Base-by-base conservation (phyloP, 2,113 vertebrate species). In the Ursus arctos region DNA sequence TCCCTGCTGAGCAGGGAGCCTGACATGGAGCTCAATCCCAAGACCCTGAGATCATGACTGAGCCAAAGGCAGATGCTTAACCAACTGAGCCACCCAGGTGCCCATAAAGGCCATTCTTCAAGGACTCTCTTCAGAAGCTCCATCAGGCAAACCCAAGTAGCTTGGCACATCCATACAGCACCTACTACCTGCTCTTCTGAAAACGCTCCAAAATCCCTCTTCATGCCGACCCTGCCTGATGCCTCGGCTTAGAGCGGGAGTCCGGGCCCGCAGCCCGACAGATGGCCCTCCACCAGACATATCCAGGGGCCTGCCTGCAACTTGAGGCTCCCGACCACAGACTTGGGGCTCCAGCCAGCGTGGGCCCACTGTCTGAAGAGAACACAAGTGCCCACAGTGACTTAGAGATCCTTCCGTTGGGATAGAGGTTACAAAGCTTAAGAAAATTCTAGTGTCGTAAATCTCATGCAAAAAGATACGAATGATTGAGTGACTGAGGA, bases 161-260 rank as follows among this genome's bases (percentile, higher is more conserved):
- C 49, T 13, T 13, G 9, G 9, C 12, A 0, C 9, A 7, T 59
- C 57, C 31, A 7, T 8, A 67, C 33, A 69, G 65, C 59, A 21
- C 47, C 47, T 40, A 7, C 36, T 26, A 59, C 43, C 83, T 47
- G 59, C 65, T 21, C 13, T 6, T 76, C 92, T 67, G 82, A 63
- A 95, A 69, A 47, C 0, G 0, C 47, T 67, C n/a, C 22, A 7
- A 63, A 40, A 21, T 63, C 4, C 22, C 9, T 36, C 77, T 57
- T 43, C 55, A 0, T 0, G 1, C 43, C 1, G 12, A 33, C 61
- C 3, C 28, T 43, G 31, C 3, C 22, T 36, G 31, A 1, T 0
- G 15, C 12, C 22, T 0, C 0, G 0, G 59, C 76, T 40, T 5
- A 4, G 49, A 2, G 14, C 2, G 13, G 93, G 51, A 8, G 15